Evolutionary conservation across 1,140 invertebrate species (phyloP), one percentile per base, ranked within the genome.

Genomic region (Calycopis cecrops): DNA sequence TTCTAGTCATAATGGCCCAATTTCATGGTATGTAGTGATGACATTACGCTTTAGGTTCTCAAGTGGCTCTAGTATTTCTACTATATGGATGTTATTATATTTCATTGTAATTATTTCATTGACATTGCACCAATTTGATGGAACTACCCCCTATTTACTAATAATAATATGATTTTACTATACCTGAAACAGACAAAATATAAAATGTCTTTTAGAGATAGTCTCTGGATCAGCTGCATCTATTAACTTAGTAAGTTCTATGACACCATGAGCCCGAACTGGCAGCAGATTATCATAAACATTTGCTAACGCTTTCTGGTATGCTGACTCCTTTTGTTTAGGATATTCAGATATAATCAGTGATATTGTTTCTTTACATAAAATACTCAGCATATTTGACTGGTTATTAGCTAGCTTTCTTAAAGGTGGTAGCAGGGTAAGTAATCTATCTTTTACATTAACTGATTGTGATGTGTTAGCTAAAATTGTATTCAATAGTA

Each of bases 231-330:
- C 92, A 62, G 88, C 89, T 9, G 80, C 76, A 69, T 93, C 89
- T 21, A 98, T 88, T 6, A 97, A 81, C 87, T 92, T 93, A 18
- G 90, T 92, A 9, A 97, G 75, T 50, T 89, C 79, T 55, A 96
- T 91, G 16, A 97, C 76, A 8, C 92, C 96, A 88, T 97, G 95
- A 14, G 93, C 95, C 74, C 92, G 89, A 0, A 94, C 90, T 7
- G 95, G 95, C n/a, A 97, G 73, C 40, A 94, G 75, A n/a, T 91
- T 87, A 87, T 95, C 92, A 67, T 90, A 90, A 6, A 94, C 79
- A 86, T 96, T 91, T 42, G 88, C 71, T 12, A 96, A 68, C 1
- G 93, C 93, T 70, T 91, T 87, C 48, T 91, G 88, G 73, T 91
- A 92, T 55, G 87, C 77, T 44, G 80, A 88, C 35, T 88, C 71